Evolutionary conservation across 2,888 invertebrate species (phyloP), one percentile per base, ranked within the genome.

Genomic region (Pandemis heparana): DNA sequence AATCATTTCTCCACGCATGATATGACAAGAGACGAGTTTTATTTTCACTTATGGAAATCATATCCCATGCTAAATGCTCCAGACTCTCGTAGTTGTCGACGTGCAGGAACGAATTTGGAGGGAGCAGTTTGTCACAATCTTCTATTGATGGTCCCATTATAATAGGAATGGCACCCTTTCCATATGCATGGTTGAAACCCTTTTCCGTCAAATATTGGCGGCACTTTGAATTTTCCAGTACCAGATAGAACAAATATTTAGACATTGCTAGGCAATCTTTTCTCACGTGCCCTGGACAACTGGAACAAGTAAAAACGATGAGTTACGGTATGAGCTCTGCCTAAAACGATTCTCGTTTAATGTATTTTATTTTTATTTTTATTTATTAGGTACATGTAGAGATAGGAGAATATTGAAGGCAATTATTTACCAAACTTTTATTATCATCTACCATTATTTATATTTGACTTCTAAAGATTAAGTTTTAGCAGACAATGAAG

Each of bases 191-290:
- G 92, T 96, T 95, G 88, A 96, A 97, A 0, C 95, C 83, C 83
- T 97, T 97, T 82, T 97, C 97, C 0, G 96, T 97, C 62, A 97
- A 86, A 79, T 97, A 97, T 82, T 97, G 96, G 7, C 91, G 90
- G 81, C 97, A 97, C 78, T 95, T 95, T 0, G 96, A 95, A 82
- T 97, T 97, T 85, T 97, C 97, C 77, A 97, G 95, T 0, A 96
- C 95, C 59, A 97, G 85, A 80, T 97, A 96, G 84, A 97, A 97
- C 79, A 96, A 91, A 84, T 97, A 97, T 9, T 92, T 80, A 0
- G 92, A 86, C 60, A 96, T 85, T 7, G 86, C 77, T 3, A 90
- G 85, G 78, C 97, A 97, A 82, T 97, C 96, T 0, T 86, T 81
- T 77, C 77, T 87, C 77, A 96, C 96, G 83, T 96, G 96, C 12